Percentiles rank a stretch among this genome's conserved stretches.
These are phyloP conservation scores for Jordanella pulchra DNA, from an alignment of 2,797 vertebrate genomes.

Conservation along the genomic window DNA sequence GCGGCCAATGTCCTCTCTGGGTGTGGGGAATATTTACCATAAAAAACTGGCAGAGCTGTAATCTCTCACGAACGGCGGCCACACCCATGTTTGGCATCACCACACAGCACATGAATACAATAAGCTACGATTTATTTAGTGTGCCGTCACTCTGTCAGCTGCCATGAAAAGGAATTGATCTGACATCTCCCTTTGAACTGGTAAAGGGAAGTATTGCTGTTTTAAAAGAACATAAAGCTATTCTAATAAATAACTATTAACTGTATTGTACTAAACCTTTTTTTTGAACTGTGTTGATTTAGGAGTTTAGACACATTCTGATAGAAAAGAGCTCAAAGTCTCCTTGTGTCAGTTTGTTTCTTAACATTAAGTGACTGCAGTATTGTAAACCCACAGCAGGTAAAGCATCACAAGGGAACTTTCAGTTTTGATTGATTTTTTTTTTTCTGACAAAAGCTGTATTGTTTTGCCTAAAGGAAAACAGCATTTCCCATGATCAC, in stretches of 20 bases:
- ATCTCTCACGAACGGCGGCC: conserved; percentile 24
- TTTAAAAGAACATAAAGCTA: not conserved
- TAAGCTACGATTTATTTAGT: not conserved
- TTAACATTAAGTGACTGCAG: not conserved
- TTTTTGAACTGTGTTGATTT: not conserved
- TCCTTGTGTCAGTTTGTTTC: not conserved
- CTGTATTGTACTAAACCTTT: not conserved
- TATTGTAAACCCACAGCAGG: not conserved
- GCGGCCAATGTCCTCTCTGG: conserved; percentile 53
- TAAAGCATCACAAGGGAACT: no score
- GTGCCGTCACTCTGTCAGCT: not conserved
- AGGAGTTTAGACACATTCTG: not conserved
- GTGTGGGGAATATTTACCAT: conserved; percentile 39
- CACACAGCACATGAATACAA: not conserved
- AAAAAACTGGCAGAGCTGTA: conserved; percentile 19
- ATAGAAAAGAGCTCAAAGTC: not conserved
- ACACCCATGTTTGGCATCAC: conserved; percentile 33
- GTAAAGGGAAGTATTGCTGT: not conserved
- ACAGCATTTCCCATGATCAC: no score
- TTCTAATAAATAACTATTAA: not conserved
- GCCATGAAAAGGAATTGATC: not conserved
- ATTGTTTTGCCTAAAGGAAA: no score
- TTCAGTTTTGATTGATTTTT: no score
- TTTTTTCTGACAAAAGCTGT: no score
- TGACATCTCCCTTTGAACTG: not conserved